phyloP scores from a whole-genome alignment of 1,140 invertebrate species.

The Manduca sexta region DNA sequence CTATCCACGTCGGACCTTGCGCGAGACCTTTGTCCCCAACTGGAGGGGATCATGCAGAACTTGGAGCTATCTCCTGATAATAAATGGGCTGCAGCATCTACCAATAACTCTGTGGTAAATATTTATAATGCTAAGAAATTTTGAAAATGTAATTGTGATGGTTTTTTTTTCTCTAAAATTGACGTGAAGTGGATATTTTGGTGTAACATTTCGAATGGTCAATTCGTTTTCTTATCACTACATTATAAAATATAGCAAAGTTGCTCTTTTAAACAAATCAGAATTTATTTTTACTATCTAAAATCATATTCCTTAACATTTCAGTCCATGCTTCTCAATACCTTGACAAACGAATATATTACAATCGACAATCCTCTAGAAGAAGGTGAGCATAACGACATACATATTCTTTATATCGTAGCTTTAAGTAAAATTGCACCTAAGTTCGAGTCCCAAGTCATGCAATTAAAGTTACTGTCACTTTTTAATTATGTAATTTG shows the following conservation, averaged over 20 bases:
- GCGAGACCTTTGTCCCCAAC: constrained; percentile 91
- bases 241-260: neutral
- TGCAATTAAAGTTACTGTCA: too few relatives aligned
- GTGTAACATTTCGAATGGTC: too few relatives aligned
- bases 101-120: constrained; percentile 93
- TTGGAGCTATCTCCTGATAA: constrained; percentile 96
- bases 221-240: neutral
- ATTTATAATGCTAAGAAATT: neutral
- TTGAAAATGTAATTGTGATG: too few relatives aligned
- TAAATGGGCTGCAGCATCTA: constrained; percentile 95
- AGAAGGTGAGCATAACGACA: constrained; percentile 52
- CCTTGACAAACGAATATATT: constrained; percentile 92
- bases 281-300: too few relatives aligned
- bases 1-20: constrained; percentile 94
- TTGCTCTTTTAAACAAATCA: too few relatives aligned
- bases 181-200: too few relatives aligned
- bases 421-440: neutral
- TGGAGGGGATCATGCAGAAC: constrained; percentile 97
- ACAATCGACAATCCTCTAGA: constrained; percentile 89
- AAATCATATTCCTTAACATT: constrained; percentile 21
- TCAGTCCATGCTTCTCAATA: constrained; percentile 88
- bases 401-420: neutral
- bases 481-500: too few relatives aligned
- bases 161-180: too few relatives aligned
- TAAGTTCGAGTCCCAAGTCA: too few relatives aligned